These are phyloP conservation scores for Drosophila paranaensis DNA, from an alignment of 2,888 invertebrate species.

Conservation along the genomic window DNA sequence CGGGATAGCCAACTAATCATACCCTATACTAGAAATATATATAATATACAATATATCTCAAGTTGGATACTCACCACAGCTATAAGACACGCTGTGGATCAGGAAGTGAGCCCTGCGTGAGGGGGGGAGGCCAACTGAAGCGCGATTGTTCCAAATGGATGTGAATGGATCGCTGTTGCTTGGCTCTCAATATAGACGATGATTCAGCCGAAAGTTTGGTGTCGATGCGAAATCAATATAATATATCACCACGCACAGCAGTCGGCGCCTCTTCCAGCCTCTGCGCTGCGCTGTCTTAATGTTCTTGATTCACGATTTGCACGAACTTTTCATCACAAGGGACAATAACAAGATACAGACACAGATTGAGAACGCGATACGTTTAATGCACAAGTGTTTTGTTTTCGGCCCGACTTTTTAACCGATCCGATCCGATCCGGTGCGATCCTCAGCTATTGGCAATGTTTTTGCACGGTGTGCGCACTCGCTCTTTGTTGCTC, in stretches of 20 bases:
- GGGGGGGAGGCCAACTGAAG: constrained; percentile 10
- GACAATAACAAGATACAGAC: constrained; percentile 20
- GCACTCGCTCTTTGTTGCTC: constrained; percentile 12
- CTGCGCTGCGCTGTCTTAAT: neutral
- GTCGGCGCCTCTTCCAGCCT: neutral
- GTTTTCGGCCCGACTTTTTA: constrained; percentile 27
- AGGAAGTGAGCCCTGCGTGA: constrained; percentile 14
- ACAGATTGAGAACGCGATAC: constrained; percentile 17
- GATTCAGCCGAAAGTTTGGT: constrained; percentile 63
- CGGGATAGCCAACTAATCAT: neutral
- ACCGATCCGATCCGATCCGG: constrained; percentile 19
- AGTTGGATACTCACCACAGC: constrained; percentile 20
- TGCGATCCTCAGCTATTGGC: constrained; percentile 48
- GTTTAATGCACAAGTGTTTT: constrained; percentile 50
- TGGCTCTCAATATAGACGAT: constrained; percentile 64
- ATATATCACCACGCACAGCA: constrained; percentile 47
- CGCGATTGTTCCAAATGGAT: constrained; percentile 16
- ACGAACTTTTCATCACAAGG: constrained; percentile 48
- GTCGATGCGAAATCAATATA: constrained; percentile 67
- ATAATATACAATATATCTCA: neutral
- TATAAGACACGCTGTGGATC: constrained; percentile 13
- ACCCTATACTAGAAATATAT: neutral
- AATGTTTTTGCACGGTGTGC: constrained; percentile 23
- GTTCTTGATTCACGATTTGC: constrained; percentile 38
- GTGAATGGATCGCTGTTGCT: constrained; percentile 14